Conservation (phyloP, 1,140 invertebrate species). For the Panagrolaimus sp. region DNA sequence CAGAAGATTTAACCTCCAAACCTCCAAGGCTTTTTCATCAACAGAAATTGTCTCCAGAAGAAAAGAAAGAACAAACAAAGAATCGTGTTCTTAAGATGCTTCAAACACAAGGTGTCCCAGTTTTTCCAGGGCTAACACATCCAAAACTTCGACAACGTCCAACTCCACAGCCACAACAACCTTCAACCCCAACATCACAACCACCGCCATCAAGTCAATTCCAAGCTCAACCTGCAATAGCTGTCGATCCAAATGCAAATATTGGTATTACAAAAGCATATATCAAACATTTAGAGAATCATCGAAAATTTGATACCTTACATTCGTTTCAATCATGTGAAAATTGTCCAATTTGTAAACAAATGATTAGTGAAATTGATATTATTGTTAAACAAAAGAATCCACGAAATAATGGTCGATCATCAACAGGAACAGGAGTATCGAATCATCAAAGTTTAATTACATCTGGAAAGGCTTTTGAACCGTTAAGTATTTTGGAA, state of each 20-base stretch:
- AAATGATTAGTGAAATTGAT: conserved; percentile 32
- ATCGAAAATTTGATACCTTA: conserved; percentile 25
- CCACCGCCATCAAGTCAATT: neutral
- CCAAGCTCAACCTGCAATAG: neutral
- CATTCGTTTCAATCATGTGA: conserved; percentile 27
- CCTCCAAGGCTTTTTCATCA: conserved; percentile 3
- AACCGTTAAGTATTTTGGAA: neutral
- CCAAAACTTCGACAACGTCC: conserved; percentile 10
- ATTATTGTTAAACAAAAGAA: neutral
- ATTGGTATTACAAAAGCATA: conserved; percentile 24
- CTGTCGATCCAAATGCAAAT: conserved; percentile 16
- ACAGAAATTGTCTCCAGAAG: neutral
- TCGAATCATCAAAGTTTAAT: neutral
- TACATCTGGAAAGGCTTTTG: no score
- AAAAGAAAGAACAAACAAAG: conserved; percentile 15
- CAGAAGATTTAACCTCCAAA: conserved; percentile 11
- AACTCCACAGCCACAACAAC: neutral
- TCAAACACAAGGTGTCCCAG: conserved; percentile 29
- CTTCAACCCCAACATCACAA: neutral
- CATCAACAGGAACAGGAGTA: neutral
- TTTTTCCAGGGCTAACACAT: conserved; percentile 14
- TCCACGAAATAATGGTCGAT: neutral
- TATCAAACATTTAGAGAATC: conserved; percentile 29
- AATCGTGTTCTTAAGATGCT: conserved; percentile 26
- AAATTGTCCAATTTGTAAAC: conserved; percentile 26